Conservation (phyloP, 2,888 invertebrate genomes). For the Hemicrepidius hirtus region DNA sequence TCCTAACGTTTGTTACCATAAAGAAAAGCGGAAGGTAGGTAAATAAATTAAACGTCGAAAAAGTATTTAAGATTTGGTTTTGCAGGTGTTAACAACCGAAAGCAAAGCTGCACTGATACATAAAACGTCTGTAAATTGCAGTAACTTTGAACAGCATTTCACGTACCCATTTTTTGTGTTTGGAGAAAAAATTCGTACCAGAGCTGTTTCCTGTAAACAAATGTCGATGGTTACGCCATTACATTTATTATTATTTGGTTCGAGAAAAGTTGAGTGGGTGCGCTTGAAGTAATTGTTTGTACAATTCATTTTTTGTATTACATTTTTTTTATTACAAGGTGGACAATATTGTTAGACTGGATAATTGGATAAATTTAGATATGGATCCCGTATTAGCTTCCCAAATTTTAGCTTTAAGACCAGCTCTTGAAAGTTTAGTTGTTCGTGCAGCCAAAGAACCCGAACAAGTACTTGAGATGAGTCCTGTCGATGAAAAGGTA, state of each 20-base stretch:
- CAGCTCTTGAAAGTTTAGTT: conserved; percentile 90
- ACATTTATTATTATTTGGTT: conserved; percentile 93
- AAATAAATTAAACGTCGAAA: not conserved
- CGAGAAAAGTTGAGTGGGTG: conserved; percentile 88
- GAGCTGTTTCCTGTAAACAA: conserved; percentile 97
- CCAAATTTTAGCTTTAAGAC: conserved; percentile 88
- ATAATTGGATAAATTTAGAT: conserved; percentile 95
- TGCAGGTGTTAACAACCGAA: conserved; percentile 92
- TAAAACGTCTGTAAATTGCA: conserved; percentile 97
- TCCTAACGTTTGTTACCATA: conserved; percentile 97
- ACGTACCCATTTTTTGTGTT: conserved; percentile 98
- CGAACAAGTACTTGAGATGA: conserved; percentile 81
- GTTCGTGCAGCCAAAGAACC: conserved; percentile 88
- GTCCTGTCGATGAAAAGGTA: conserved; percentile 75
- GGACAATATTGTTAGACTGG: conserved; percentile 85
- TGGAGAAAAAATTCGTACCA: conserved; percentile 97
- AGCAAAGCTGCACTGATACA: conserved; percentile 96
- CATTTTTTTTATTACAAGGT: conserved; percentile 69
- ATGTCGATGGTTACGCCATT: conserved; percentile 95
- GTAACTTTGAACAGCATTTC: conserved; percentile 87
- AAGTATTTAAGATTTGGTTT: conserved; percentile 26
- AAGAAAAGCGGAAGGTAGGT: conserved; percentile 91
- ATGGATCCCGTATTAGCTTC: conserved; percentile 89
- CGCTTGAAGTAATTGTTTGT: conserved; percentile 55
- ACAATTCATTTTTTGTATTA: not conserved